These are phyloP conservation scores for Cyaniris semiargus DNA, from an alignment of 2,888 invertebrate genomes.

Conservation along the genomic window DNA sequence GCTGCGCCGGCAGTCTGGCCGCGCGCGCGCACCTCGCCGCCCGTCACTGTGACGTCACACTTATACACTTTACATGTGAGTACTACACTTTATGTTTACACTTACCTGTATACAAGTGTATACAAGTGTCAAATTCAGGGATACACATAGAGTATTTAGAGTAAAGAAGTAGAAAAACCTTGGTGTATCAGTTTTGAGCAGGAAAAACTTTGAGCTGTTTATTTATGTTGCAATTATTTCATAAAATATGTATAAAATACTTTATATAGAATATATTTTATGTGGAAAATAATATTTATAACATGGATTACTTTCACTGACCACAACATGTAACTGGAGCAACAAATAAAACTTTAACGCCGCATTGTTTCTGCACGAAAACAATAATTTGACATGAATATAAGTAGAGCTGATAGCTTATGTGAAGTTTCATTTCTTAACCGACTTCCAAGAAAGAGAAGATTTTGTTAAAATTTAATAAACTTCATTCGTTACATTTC, in stretches of 20 bases:
- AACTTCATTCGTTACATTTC: too few relatives aligned
- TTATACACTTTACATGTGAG: neutral
- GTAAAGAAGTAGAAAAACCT: neutral
- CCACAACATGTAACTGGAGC: constrained; percentile 6
- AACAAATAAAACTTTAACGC: constrained; percentile 6
- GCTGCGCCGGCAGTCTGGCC: constrained; percentile 16
- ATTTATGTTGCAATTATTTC: neutral
- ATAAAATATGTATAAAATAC: neutral
- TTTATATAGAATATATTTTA: neutral
- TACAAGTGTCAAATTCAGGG: neutral
- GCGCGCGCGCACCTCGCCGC: constrained; percentile 29
- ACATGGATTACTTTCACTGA: constrained; percentile 2
- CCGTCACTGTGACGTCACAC: constrained; percentile 15
- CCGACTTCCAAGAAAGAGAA: too few relatives aligned
- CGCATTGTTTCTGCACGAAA: constrained; percentile 26
- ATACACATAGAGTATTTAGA: neutral
- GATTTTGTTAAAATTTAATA: too few relatives aligned
- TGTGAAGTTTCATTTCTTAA: neutral
- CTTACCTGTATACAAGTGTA: neutral
- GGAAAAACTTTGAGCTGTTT: neutral
- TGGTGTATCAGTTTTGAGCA: neutral
- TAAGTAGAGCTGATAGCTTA: neutral
- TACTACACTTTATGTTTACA: neutral
- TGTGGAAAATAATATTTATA: neutral
- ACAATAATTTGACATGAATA: constrained; percentile 17